Conservation (phyloP, 1,140 invertebrate species). For the Musca domestica region DNA sequence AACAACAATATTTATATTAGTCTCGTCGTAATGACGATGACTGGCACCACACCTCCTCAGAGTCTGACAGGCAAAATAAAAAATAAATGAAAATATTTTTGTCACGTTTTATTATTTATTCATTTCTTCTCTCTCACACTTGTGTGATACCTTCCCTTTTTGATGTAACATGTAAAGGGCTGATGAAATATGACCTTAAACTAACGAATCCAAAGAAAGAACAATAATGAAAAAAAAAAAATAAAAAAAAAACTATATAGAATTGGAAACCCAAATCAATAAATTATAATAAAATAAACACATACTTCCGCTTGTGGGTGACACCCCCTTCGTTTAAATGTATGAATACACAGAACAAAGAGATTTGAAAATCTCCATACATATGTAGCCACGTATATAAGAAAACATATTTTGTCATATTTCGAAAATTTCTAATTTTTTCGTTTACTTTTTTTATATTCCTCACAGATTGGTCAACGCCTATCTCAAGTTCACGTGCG, state of each 20-base stretch:
- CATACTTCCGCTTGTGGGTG: neutral
- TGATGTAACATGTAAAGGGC: neutral
- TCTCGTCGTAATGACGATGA: too few species aligned
- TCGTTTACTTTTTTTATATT: neutral
- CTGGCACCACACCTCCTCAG: too few species aligned
- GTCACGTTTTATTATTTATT: too few species aligned
- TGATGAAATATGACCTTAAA: constrained; percentile 15
- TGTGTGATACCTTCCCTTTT: too few species aligned
- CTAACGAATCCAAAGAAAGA: neutral
- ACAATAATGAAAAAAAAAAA: neutral
- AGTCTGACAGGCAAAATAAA: too few species aligned
- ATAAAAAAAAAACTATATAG: neutral
- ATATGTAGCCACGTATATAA: too few species aligned
- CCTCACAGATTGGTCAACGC: constrained; percentile 8
- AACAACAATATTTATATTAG: too few species aligned
- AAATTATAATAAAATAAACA: constrained; percentile 1
- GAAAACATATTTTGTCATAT: too few species aligned
- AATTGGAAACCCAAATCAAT: neutral
- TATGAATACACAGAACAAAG: neutral
- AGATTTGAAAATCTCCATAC: neutral
- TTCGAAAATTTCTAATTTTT: neutral
- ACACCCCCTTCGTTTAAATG: neutral
- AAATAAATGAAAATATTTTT: too few species aligned
- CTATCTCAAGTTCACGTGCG: neutral
- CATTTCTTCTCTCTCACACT: too few species aligned